Conservation (phyloP, 2,113 vertebrate species). For the Sorex fumeus region DNA sequence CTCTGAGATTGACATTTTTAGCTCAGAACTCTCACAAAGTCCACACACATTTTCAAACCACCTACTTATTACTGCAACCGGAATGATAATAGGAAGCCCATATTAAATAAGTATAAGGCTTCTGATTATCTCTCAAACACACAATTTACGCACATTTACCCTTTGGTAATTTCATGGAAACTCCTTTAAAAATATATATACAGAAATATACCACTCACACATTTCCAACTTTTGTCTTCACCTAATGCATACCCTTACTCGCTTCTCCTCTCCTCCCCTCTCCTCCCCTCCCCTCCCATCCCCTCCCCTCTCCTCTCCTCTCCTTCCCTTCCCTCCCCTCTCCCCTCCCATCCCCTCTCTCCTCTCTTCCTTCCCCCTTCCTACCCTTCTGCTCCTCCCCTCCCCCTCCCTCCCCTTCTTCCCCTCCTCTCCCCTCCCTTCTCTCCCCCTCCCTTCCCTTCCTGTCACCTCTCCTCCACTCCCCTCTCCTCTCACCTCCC, state of each 20-base stretch:
- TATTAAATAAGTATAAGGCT: not conserved
- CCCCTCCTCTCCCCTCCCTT: no score
- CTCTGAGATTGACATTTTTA: not conserved
- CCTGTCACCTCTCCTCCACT: not conserved
- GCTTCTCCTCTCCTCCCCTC: no score
- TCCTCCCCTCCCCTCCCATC: no score
- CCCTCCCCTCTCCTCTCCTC: not conserved
- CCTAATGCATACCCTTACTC: not conserved
- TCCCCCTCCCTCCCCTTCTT: not conserved
- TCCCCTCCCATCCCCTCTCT: no score
- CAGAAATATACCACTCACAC: not conserved
- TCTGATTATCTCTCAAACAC: not conserved
- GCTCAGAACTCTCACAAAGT: not conserved
- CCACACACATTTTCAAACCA: not conserved
- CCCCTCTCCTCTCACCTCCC: not conserved
- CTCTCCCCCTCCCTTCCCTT: no score
- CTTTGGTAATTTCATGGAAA: not conserved
- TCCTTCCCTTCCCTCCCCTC: not conserved
- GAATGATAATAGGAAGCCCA: not conserved
- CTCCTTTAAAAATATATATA: not conserved
- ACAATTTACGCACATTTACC: not conserved
- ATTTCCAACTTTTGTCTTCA: not conserved
- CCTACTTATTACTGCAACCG: not conserved
- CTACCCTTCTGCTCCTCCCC: not conserved
- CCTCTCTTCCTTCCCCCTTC: no score